phyloP scores from a whole-genome alignment of 2,888 invertebrate species.

The Drosophila paranaensis region DNA sequence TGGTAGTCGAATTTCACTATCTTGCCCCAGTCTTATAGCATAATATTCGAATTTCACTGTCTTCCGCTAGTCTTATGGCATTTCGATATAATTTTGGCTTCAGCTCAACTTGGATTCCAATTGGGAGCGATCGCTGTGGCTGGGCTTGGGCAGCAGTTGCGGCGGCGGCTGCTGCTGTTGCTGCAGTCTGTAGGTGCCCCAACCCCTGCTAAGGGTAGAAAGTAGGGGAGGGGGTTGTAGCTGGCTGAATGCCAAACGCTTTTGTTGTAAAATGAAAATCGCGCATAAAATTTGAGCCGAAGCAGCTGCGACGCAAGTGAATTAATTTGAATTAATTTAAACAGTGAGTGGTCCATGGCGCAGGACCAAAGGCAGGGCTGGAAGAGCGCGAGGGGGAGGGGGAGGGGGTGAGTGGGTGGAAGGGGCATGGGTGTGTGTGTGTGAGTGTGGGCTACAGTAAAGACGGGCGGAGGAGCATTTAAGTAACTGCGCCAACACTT shows the following conservation, averaged over 20 bases:
- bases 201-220: not conserved
- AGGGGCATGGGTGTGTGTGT: not conserved
- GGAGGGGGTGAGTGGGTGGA: not conserved
- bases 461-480: slow-evolving; percentile 35
- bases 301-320: slow-evolving; percentile 81
- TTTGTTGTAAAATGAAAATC: slow-evolving; percentile 75
- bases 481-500: slow-evolving; percentile 78
- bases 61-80: not conserved
- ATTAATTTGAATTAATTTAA: slow-evolving; percentile 82
- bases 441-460: not conserved
- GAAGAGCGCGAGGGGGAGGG: not conserved
- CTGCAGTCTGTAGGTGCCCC: slow-evolving; percentile 25
- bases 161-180: slow-evolving; percentile 24
- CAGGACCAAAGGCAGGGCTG: not conserved
- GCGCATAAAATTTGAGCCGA: slow-evolving; percentile 79
- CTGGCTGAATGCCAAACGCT: slow-evolving; percentile 54
- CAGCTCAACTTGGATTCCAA: not conserved
- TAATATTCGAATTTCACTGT: not conserved
- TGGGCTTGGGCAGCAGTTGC: not conserved
- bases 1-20: too few relatives aligned
- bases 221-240: not conserved
- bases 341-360: slow-evolving; percentile 47
- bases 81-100: slow-evolving; percentile 4
- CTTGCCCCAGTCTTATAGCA: not conserved
- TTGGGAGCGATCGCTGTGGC: not conserved